Conservation (phyloP, 2,888 invertebrate species). For the Furcula furcula region DNA sequence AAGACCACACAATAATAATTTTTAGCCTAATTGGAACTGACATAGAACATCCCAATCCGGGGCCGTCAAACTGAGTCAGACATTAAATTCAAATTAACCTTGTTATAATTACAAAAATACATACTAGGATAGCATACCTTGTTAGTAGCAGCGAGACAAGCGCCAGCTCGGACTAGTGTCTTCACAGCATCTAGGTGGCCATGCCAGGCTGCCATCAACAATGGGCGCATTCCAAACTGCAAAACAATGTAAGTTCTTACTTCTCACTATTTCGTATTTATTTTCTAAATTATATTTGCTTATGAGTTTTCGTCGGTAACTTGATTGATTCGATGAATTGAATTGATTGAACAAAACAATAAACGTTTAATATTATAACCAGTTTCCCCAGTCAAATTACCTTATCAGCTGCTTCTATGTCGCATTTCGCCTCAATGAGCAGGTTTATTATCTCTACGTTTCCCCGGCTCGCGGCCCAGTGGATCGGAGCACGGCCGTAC, state of each 20-base stretch:
- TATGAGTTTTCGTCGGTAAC: too few species aligned
- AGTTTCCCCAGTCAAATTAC: conserved; percentile 55
- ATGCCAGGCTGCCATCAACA: conserved; percentile 89
- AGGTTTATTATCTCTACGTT: conserved; percentile 87
- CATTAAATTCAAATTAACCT: not conserved
- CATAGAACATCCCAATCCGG: too few species aligned
- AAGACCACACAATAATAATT: too few species aligned
- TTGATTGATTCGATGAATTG: too few species aligned
- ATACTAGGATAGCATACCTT: conserved; percentile 76
- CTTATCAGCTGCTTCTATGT: conserved; percentile 88
- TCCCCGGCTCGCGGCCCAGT: conserved; percentile 88
- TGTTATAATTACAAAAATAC: not conserved
- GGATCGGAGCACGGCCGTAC: conserved; percentile 88
- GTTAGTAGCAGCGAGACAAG: conserved; percentile 85
- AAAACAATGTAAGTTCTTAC: not conserved
- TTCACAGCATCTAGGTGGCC: conserved; percentile 87
- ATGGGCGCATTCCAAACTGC: conserved; percentile 88
- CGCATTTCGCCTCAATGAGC: conserved; percentile 86
- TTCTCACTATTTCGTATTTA: too few species aligned
- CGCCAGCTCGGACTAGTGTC: conserved; percentile 85
- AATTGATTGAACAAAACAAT: conserved; percentile 8
- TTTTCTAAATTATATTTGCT: too few species aligned
- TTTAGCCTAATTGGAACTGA: too few species aligned
- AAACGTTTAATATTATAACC: conserved; percentile 3
- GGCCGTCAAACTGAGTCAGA: too few species aligned